Percentiles rank a stretch among this genome's conserved stretches.
phyloP scores from a whole-genome alignment of 2,888 invertebrate species.

The Hybos culiciformis region DNA sequence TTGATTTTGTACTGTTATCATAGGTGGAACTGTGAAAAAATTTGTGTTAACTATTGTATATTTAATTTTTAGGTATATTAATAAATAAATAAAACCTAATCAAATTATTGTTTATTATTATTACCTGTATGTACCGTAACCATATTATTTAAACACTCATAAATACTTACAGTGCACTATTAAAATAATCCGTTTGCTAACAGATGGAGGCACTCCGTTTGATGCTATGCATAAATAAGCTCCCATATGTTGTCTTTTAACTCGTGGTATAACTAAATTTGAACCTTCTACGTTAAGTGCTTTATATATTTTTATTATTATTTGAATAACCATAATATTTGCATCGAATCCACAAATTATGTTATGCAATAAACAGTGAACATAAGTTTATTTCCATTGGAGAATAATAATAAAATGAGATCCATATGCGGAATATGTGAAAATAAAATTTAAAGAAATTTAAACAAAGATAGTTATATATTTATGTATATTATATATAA shows the following conservation, averaged over 20 bases:
- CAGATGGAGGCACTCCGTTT: constrained; percentile 74
- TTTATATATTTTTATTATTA: too few relatives aligned
- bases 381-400: too few relatives aligned
- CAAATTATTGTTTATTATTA: neutral
- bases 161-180: constrained; percentile 62
- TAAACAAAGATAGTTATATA: too few relatives aligned
- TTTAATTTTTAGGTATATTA: too few relatives aligned
- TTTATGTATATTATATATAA: too few relatives aligned
- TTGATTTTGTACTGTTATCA: constrained; percentile 72
- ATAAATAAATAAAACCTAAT: neutral
- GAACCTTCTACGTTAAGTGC: constrained; percentile 53
- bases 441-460: too few relatives aligned
- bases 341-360: too few relatives aligned
- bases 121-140: neutral
- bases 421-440: too few relatives aligned
- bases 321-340: too few relatives aligned
- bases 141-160: neutral
- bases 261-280: constrained; percentile 51
- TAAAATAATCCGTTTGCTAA: constrained; percentile 76
- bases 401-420: too few relatives aligned
- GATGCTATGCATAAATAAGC: constrained; percentile 70
- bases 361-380: too few relatives aligned
- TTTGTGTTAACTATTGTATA: too few relatives aligned
- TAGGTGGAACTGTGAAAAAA: constrained; percentile 75
- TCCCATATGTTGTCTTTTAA: constrained; percentile 66